A percentile compares a stretch with the other conserved stretches of the same genome.
phyloP scores from a whole-genome alignment of 2,888 invertebrate species.

The Cyaniris semiargus region DNA sequence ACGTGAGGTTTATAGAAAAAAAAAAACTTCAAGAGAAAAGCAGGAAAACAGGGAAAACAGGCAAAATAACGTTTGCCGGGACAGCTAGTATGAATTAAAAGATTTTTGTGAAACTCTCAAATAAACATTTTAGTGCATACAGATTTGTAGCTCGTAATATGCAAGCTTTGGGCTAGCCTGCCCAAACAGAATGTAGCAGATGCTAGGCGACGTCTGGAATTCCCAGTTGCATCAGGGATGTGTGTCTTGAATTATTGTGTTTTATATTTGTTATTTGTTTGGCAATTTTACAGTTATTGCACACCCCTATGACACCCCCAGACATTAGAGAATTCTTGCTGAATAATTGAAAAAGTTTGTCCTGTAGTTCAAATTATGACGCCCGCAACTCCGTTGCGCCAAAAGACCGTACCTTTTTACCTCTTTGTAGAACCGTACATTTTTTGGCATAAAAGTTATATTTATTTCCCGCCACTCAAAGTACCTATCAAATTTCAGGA shows the following conservation, averaged over 20 bases:
- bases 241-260: constrained; percentile 22
- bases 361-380: background rate
- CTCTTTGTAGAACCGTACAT: too few species aligned
- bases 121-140: background rate
- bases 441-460: too few species aligned
- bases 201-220: constrained; percentile 10
- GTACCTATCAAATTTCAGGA: too few species aligned
- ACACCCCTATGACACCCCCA: background rate
- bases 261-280: background rate
- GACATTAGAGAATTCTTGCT: background rate
- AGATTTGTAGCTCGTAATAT: background rate
- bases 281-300: background rate
- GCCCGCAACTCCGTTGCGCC: background rate
- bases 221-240: background rate
- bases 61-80: too few species aligned
- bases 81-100: too few species aligned
- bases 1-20: too few species aligned
- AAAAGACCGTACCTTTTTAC: too few species aligned
- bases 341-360: background rate
- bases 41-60: too few species aligned
- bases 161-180: background rate
- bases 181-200: constrained; percentile 6
- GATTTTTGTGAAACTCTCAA: background rate
- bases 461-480: too few species aligned
- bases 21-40: too few species aligned